Percentiles rank a stretch among this genome's conserved stretches.
phyloP scores from a whole-genome alignment of 2,113 vertebrate genomes.

The Lasiurus cinereus region DNA sequence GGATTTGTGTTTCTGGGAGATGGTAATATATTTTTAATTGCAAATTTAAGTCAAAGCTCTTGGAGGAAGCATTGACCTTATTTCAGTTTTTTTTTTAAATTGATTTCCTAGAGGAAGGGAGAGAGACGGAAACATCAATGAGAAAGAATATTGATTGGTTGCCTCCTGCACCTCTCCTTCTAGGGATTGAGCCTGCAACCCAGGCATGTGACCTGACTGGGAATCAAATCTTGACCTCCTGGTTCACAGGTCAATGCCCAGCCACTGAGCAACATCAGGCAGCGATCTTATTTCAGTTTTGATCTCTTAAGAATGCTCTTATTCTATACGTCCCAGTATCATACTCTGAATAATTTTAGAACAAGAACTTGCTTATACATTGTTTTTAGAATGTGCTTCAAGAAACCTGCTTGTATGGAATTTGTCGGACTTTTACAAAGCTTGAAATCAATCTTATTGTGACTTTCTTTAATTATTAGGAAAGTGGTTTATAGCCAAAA shows the following conservation, averaged over 20 bases:
- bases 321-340: not conserved
- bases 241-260: too few relatives aligned
- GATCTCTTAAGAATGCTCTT: slow-evolving; percentile 25
- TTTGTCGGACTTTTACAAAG: slow-evolving; percentile 14
- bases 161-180: too few relatives aligned
- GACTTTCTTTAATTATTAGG: slow-evolving; percentile 49
- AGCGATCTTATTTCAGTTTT: not conserved
- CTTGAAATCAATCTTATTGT: slow-evolving; percentile 50
- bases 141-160: too few relatives aligned
- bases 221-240: too few relatives aligned
- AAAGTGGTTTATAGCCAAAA: not conserved
- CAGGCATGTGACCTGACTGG: too few relatives aligned
- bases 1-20: slow-evolving; percentile 38
- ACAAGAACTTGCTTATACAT: not conserved
- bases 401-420: not conserved
- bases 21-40: slow-evolving; percentile 30
- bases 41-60: slow-evolving; percentile 26
- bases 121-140: too few relatives aligned
- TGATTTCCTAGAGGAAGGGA: too few relatives aligned
- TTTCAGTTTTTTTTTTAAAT: slow-evolving; percentile 43
- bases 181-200: too few relatives aligned
- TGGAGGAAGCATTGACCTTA: not conserved
- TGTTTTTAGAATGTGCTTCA: slow-evolving; percentile 40
- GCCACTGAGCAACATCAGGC: too few relatives aligned
- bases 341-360: slow-evolving; percentile 27